Evolutionary conservation across 2,888 invertebrate genomes (phyloP), one percentile per base, ranked within the genome.

Genomic region (Hipparchia sbordonii): DNA sequence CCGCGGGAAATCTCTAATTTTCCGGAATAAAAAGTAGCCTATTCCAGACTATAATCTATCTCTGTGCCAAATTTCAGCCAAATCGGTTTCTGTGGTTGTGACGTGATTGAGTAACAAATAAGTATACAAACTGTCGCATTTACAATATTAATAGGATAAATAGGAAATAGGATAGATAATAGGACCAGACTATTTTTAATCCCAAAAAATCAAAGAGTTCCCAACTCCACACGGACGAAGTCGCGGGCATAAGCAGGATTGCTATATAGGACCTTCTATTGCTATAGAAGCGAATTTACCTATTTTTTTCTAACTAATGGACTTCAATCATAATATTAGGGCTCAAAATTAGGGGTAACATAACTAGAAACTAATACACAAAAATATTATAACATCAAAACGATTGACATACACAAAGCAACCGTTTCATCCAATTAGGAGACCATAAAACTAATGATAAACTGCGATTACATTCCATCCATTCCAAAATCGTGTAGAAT

Each of bases 381-480:
- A 62, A 61, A 70, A 70, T 45, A 70, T 65, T 65, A 63, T 71
- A 65, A 65, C 56, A 65, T 65, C 59, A 39, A 63, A 70, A 62
- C 54, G 46, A 73, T 74, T 76, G 87, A 88, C 85, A 87, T 85
- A 81, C 84, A 87, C 86, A 86, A 87, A 87, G 85, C 87, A 84
- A 80, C 82, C 82, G 82, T 85, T 88, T 85, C 84, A 84, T 85
- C 90, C 89, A 91, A 91, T 91, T 90, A 91, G 82, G 77, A 77
- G 77, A 76, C 82, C 80, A 85, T 88, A 87, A 88, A 83, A 81
- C 80, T 87, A 85, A 85, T 84, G 85, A 87, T 89, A 88, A 87
- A 86, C 76, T 77, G 77, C 76, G 73, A 83, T 82, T 72, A 81
- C 78, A 13, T 73, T 76, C n/a, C 66, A 70, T 56, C 72, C 60